Evolutionary conservation across 2,113 vertebrate species (phyloP), one percentile per base, ranked within the genome.

Genomic region (Rousettus leschenaultii): DNA sequence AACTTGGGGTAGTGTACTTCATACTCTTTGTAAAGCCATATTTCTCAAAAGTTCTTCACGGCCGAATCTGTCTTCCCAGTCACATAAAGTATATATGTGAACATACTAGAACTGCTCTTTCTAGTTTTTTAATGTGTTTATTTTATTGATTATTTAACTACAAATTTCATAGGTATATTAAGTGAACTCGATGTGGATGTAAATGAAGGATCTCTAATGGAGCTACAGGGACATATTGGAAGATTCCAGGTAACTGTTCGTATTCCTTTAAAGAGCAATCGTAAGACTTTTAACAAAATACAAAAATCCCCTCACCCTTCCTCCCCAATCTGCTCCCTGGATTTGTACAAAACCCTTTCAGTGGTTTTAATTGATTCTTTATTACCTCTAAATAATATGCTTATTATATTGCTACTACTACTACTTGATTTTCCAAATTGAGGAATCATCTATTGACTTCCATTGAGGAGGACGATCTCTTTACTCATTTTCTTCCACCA

Each of bases 221-320:
- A 99, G 97, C 98, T 99, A 48, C 99, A 99, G 97, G 99, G 99
- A 95, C 99, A 99, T 97, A 99, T 99, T 35, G 98, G 98, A 86
- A 98, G 99, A 96, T 99, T 99, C 97, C 99, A 99, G 99, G 99
- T 99, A 98, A 96, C 28, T 7, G 45, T 55, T 92, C 30, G 74
- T 57, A 33, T 6, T 92, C 51, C 45, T 83, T 93, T 55, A 40
- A 86, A 53, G 65, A 85, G 33, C 55, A 92, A 12, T n/a, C 71
- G 4, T 77, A 82, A 89, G 61, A 33, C 40, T 7, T 59, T 10
- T 28, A 77, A 45, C 4, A 89, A 89, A 95, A 63, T 82, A 15
- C 9, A 78, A 11, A 2, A 57, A 2, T 53, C 19, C 15, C 80
- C 18, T 53, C 22, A 35, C n/a, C 43, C 16, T 11, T 38, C 26